A percentile compares a stretch with the other conserved stretches of the same genome.
Conservation (phyloP, 2,113 vertebrate species). For the Talpa occidentalis region DNA sequence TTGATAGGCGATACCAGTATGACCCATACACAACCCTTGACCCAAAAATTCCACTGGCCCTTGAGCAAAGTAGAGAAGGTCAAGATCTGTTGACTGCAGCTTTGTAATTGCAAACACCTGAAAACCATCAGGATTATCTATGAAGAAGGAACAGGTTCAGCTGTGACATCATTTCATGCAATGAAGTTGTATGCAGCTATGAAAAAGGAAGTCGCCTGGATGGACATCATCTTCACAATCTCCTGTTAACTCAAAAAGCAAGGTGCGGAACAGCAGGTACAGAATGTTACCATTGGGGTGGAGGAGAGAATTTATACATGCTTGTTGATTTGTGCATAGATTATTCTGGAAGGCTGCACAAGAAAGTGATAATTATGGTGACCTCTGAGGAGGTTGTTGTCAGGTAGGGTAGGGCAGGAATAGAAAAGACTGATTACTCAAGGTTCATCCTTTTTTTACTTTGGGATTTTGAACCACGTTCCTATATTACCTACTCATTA, state of each 20-base stretch:
- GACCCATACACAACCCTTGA: not conserved
- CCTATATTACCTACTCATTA: not conserved
- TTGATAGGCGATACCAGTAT: not conserved
- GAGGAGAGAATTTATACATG: not conserved
- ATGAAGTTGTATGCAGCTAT: not conserved
- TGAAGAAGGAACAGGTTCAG: not conserved
- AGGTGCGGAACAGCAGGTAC: not conserved
- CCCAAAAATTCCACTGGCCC: not conserved
- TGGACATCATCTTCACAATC: not conserved
- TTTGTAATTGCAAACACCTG: not conserved
- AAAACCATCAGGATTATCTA: not conserved
- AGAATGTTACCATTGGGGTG: not conserved
- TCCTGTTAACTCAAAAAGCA: conserved; percentile 1
- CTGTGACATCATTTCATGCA: not conserved
- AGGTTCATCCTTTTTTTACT: not conserved
- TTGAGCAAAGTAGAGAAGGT: not conserved
- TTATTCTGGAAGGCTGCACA: conserved; percentile 31
- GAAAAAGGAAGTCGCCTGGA: not conserved
- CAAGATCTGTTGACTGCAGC: not conserved
- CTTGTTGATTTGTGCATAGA: not conserved
- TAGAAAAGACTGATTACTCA: not conserved
- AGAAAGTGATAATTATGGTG: not conserved
- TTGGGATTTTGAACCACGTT: not conserved
- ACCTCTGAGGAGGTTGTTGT: not conserved
- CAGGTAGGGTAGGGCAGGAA: not conserved